A percentile compares a stretch with the other conserved stretches of the same genome.
These are phyloP conservation scores for Synodontis membranacea DNA, from an alignment of 2,113 vertebrate species.

Conservation along the genomic window DNA sequence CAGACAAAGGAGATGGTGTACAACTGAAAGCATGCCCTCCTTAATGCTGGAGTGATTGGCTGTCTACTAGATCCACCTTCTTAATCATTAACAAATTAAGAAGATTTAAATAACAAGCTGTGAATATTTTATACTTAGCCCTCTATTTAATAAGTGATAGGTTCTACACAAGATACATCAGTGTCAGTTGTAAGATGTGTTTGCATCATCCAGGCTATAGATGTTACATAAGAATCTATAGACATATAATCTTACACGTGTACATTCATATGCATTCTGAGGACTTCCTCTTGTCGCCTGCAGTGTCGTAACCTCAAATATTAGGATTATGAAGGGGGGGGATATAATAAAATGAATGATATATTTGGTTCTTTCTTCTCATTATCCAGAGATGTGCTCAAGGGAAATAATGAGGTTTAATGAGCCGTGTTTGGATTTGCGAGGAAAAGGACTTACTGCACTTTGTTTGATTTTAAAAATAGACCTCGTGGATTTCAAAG, in stretches of 20 bases:
- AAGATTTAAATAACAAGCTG: neutral
- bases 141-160: constrained; percentile 1
- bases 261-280: neutral
- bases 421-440: constrained; percentile 47
- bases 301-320: neutral
- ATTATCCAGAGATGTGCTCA: constrained; percentile 40
- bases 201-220: neutral
- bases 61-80: constrained; percentile 34
- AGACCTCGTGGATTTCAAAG: constrained; percentile 36
- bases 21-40: constrained; percentile 22
- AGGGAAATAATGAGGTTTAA: constrained; percentile 54
- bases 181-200: neutral
- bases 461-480: constrained; percentile 44
- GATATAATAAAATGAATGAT: constrained; percentile 46
- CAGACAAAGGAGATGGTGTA: constrained; percentile 34
- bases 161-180: neutral
- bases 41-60: constrained; percentile 31
- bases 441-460: constrained; percentile 17
- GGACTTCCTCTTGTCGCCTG: neutral
- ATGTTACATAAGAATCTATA: neutral
- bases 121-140: neutral
- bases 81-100: neutral
- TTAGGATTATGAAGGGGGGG: neutral
- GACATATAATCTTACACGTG: neutral
- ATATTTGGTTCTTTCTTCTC: constrained; percentile 45